Base-by-base conservation (phyloP, 2,797 vertebrate species). In the Catharus ustulatus region DNA sequence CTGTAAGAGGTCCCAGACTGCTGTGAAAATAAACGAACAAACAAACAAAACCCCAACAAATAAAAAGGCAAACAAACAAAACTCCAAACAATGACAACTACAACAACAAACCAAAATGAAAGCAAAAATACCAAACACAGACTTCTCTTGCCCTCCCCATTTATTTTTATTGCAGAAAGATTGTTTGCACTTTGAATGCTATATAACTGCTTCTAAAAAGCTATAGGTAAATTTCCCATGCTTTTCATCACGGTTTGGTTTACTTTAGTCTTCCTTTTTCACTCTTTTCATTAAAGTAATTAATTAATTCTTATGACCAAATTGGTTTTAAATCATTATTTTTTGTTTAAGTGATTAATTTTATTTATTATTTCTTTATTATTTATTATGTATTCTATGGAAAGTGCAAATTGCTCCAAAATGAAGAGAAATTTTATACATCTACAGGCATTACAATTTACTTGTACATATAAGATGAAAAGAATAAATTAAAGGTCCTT, bases 31-130 rank as follows among this genome's bases (percentile, higher is more conserved):
- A 55, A 34, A 23, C 9, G 10, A 40, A 36, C 17, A 52, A 58
- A 32, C 2, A 5, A 49, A 19, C 14, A 30, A 30, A 38, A 4
- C 7, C 6, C 1, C 8, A 20, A 54, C 12, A 26, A 15, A 3
- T 8, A 48, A n/a, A 26, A 61, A 4, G 13, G 10, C 27, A 23
- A 38, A 17, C 5, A 57, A 34, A 5, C 6, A 48, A 69, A 32
- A 12, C 30, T 14, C 29, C 7, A 42, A 51, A 18, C 17, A 49
- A 27, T 13, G 24, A 49, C 29, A 32, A 30, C 38, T 38, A 38
- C 2, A 38, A 2, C 17, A 22, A n/a, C 15, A 51, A 32, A 4
- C 2, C 9, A 18, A 58, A 32, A 26, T 38, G 38, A 38, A 38
- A 38, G 38, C 2, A 9, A 29, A 51, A 62, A 23, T 19, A 14